Evolutionary conservation across 1,140 invertebrate genomes (phyloP).

Genomic region (Idris sp.): DNA sequence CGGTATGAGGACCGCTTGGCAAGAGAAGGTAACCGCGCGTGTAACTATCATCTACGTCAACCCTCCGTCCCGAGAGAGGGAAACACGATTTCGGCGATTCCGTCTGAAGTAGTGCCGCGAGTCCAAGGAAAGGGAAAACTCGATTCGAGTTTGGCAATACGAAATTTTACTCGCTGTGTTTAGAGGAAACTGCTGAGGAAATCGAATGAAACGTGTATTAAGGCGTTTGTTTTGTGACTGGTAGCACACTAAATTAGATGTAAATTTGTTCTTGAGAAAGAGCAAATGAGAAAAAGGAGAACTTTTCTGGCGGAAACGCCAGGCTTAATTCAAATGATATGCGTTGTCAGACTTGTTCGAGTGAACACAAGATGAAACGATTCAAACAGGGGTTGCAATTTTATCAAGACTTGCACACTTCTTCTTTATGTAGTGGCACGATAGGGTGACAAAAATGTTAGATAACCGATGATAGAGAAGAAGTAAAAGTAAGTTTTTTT

Average conservation of each 20-base stretch:
- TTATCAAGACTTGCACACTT: constrained; percentile 5
- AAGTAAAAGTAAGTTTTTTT: not conserved
- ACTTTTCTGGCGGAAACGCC: not conserved
- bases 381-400: constrained; percentile 1
- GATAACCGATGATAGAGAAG: not conserved
- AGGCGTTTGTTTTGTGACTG: constrained; percentile 40
- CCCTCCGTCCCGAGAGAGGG: constrained; percentile 30
- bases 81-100: constrained; percentile 49
- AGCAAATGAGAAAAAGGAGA: constrained; percentile 15
- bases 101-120: constrained; percentile 27
- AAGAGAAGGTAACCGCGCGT: constrained; percentile 71
- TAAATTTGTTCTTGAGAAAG: constrained; percentile 25
- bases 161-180: constrained; percentile 42
- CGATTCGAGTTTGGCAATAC: constrained; percentile 37
- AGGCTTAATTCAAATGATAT: constrained; percentile 39
- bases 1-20: constrained; percentile 31
- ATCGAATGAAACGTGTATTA: constrained; percentile 49
- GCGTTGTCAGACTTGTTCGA: constrained; percentile 7
- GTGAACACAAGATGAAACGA: constrained; percentile 23
- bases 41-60: constrained; percentile 68
- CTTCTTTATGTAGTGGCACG: constrained; percentile 2
- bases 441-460: not conserved
- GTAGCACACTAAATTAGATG: constrained; percentile 39
- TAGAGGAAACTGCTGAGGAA: constrained; percentile 42
- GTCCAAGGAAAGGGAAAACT: constrained; percentile 31